Conservation (phyloP, 2,888 invertebrate species). For the Dasypolia templi region DNA sequence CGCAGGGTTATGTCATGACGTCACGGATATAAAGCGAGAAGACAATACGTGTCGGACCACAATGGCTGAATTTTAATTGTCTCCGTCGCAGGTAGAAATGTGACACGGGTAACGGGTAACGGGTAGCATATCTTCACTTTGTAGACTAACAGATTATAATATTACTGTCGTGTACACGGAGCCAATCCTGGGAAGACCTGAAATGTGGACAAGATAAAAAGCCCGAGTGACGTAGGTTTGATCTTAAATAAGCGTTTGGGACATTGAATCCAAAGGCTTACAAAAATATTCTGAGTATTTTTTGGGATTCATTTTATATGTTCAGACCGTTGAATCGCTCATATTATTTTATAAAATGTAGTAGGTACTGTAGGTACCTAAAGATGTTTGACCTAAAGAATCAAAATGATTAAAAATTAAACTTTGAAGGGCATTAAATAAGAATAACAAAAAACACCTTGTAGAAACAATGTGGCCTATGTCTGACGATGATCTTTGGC, state of each 20-base stretch:
- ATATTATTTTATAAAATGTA: neutral
- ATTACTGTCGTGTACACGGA: constrained; percentile 42
- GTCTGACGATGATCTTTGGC: constrained; percentile 72
- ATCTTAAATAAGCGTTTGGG: constrained; percentile 24
- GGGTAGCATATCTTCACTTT: constrained; percentile 60
- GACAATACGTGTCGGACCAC: constrained; percentile 77
- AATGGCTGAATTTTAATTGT: constrained; percentile 80
- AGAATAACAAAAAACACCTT: constrained; percentile 45
- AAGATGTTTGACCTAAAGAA: neutral
- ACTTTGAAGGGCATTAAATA: constrained; percentile 14
- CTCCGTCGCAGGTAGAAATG: constrained; percentile 65
- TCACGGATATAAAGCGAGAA: constrained; percentile 67
- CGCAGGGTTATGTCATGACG: constrained; percentile 72
- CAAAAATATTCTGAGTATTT: neutral
- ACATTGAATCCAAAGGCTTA: constrained; percentile 3
- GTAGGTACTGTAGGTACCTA: neutral
- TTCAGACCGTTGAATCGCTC: neutral
- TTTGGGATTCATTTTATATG: neutral
- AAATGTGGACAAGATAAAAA: constrained; percentile 52
- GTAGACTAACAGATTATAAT: constrained; percentile 53
- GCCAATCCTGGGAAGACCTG: constrained; percentile 17
- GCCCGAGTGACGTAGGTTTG: constrained; percentile 40
- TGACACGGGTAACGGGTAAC: constrained; percentile 71
- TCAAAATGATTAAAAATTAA: neutral
- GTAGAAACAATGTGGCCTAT: constrained; percentile 68